A percentile compares a stretch with the other conserved stretches of the same genome.
Conservation (phyloP, 2,113 vertebrate species). For the Scomber scombrus region DNA sequence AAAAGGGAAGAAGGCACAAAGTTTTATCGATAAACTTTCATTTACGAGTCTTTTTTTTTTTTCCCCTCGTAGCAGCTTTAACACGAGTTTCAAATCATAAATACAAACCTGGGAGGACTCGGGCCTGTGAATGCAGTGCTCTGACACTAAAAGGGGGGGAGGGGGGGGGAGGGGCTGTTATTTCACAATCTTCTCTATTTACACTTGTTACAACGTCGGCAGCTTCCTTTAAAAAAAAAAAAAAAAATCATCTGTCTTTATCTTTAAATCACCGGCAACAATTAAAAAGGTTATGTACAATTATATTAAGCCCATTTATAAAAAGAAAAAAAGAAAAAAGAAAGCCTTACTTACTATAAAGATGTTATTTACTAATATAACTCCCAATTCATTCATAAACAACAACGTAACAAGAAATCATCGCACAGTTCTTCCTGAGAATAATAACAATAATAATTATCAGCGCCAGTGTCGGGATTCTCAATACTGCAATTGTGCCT, state of each 20-base stretch:
- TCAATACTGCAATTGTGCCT: slow-evolving; percentile 72
- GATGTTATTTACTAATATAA: slow-evolving; percentile 27
- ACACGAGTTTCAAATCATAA: slow-evolving; percentile 51
- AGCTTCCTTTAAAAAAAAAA: slow-evolving; percentile 53
- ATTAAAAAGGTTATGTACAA: slow-evolving; percentile 66
- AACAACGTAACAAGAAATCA: slow-evolving; percentile 60
- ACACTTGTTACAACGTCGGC: slow-evolving; percentile 68
- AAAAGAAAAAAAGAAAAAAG: slow-evolving; percentile 46
- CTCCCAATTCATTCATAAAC: slow-evolving; percentile 56
- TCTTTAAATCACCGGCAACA: slow-evolving; percentile 47
- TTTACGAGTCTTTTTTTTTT: no score
- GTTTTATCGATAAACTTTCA: neutral
- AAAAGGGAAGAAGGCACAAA: slow-evolving; percentile 48
- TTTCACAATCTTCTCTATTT: slow-evolving; percentile 57
- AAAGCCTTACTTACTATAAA: slow-evolving; percentile 35
- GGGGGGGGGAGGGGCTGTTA: neutral
- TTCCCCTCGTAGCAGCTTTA: slow-evolving; percentile 33
- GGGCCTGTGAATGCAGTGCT: slow-evolving; percentile 18
- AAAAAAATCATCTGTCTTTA: slow-evolving; percentile 22
- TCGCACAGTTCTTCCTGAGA: slow-evolving; percentile 78
- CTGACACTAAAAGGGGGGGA: neutral
- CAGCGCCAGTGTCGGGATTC: slow-evolving; percentile 60
- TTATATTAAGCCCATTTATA: slow-evolving; percentile 72
- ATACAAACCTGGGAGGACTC: slow-evolving; percentile 39
- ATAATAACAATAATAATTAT: slow-evolving; percentile 41